These are phyloP conservation scores for Sinocyclocheilus maitianheensis DNA, from an alignment of 2,113 vertebrate species.

Conservation along the genomic window DNA sequence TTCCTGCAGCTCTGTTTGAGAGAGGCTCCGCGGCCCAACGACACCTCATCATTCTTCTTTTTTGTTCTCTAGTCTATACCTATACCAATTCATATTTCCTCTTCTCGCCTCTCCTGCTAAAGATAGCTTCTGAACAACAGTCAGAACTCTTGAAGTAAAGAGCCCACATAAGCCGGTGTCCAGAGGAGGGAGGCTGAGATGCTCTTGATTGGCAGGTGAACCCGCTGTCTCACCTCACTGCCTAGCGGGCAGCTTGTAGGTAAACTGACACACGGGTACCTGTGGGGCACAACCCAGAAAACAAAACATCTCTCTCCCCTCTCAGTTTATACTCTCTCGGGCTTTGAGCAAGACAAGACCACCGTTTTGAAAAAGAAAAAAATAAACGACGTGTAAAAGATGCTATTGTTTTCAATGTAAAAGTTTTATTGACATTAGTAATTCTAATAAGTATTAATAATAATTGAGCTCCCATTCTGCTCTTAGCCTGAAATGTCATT, in stretches of 20 bases:
- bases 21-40: slow-evolving; percentile 43
- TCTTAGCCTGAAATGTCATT: slow-evolving; percentile 44
- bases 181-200: slow-evolving; percentile 49
- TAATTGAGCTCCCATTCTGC: slow-evolving; percentile 4
- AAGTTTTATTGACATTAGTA: neutral
- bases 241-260: slow-evolving; percentile 54
- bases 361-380: slow-evolving; percentile 21
- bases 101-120: slow-evolving; percentile 15
- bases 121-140: slow-evolving; percentile 52
- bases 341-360: slow-evolving; percentile 5
- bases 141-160: slow-evolving; percentile 53
- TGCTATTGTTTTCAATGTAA: neutral
- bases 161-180: slow-evolving; percentile 52
- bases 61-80: neutral
- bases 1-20: slow-evolving; percentile 60
- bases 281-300: slow-evolving; percentile 46
- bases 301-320: slow-evolving; percentile 53
- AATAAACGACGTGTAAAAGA: neutral
- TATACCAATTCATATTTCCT: slow-evolving; percentile 25
- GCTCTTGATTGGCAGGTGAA: slow-evolving; percentile 62
- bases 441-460: neutral
- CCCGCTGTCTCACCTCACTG: slow-evolving; percentile 58
- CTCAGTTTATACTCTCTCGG: neutral
- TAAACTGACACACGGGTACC: slow-evolving; percentile 56
- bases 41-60: slow-evolving; percentile 46